Evolutionary conservation across 2,113 vertebrate genomes (phyloP), one percentile per base, ranked within the genome.

Genomic region (Antechinus flavipes): DNA sequence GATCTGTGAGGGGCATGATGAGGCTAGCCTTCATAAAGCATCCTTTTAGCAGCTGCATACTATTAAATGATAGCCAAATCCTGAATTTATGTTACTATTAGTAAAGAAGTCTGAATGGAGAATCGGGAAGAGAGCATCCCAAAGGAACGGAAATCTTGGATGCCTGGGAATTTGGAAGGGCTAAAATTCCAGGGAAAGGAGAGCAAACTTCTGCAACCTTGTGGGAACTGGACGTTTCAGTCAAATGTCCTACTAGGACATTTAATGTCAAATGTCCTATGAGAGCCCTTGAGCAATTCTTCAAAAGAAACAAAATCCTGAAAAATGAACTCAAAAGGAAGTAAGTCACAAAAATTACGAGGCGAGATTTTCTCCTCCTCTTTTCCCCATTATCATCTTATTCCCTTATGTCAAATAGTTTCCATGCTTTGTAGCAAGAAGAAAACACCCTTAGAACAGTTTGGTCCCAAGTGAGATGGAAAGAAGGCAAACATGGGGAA

Each of bases 351-450:
- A 3, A 92, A 76, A 90, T 55, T 52, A 4, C 10, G 26, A 54
- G 50, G 50, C 89, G 84, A 27, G 23, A 22, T 92, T 92, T 93
- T 92, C 91, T 53, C 54, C 93, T 94, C 76, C 89, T 4, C 76
- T 50, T 49, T 94, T 91, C 12, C n/a, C 46, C 26, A 3, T 89
- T 55, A 35, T 42, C 35, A 7, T 84, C 5, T 92, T 27, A 93
- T 91, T 92, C 35, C 54, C 47, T 90, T 95, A 42, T 61, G 35
- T 25, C 56, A 56, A 61, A n/a, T 68, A 53, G 14, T 93, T 26
- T 90, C 24, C 52, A 54, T 56, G 30, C 54, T 10, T 53, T 50
- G 61, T 90, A 91, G 24, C 27, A 92, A 58, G 68, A 94, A 5
- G 12, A 8, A 49, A 90, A 53, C 8, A 92, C 84, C 50, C 24